These are phyloP conservation scores for Forbesichthys agassizii DNA, from an alignment of 2,113 vertebrate species.

Conservation along the genomic window DNA sequence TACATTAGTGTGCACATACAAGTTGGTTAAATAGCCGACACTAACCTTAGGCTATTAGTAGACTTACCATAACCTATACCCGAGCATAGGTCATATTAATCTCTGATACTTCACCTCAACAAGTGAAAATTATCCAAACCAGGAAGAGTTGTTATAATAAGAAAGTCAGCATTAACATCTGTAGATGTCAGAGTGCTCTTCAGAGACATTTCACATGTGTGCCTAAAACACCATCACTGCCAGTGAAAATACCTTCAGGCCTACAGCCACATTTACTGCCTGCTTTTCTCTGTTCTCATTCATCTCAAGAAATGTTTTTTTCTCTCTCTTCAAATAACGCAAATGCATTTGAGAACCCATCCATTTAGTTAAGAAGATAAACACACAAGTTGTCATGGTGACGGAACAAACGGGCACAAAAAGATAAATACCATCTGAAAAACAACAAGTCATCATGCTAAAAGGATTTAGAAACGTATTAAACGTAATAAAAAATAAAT, in stretches of 20 bases:
- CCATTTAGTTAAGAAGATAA: neutral
- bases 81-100: too few relatives aligned
- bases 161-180: too few relatives aligned
- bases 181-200: too few relatives aligned
- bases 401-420: conserved; percentile 4
- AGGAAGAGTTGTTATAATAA: too few relatives aligned
- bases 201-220: too few relatives aligned
- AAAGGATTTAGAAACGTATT: conserved; percentile 16
- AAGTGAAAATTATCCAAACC: too few relatives aligned
- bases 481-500: neutral
- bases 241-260: neutral
- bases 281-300: conserved; percentile 8
- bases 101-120: too few relatives aligned
- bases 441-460: conserved; percentile 31
- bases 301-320: conserved; percentile 10
- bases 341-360: conserved; percentile 1
- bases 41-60: too few relatives aligned
- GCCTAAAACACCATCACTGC: too few relatives aligned
- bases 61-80: too few relatives aligned
- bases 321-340: neutral
- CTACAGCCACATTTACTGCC: neutral
- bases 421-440: conserved; percentile 25
- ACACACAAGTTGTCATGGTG: conserved; percentile 5
- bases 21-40: too few relatives aligned
- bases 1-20: too few relatives aligned